phyloP scores from a whole-genome alignment of 1,140 invertebrate species.

The Catajapyx aquilonaris region DNA sequence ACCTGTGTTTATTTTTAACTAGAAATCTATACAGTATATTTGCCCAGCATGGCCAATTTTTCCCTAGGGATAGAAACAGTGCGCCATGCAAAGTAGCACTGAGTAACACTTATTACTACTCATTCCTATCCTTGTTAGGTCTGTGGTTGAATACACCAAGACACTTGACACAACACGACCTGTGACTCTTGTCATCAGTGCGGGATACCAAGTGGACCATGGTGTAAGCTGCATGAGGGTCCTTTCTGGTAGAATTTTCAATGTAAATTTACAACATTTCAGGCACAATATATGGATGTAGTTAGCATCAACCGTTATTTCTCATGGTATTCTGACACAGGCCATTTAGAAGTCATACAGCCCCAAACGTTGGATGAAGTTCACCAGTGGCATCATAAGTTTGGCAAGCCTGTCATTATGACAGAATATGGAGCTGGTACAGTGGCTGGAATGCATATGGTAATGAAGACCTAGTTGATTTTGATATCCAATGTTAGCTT shows the following conservation, averaged over 20 bases:
- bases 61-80: no score
- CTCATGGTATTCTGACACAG: conserved; percentile 37
- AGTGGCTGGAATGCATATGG: conserved; percentile 31
- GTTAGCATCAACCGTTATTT: conserved; percentile 38
- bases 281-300: conserved; percentile 31
- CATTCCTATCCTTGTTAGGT: no score
- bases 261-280: no score
- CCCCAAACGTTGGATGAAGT: conserved; percentile 26
- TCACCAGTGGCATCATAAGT: conserved; percentile 23
- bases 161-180: conserved; percentile 2
- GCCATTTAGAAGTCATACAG: conserved; percentile 27
- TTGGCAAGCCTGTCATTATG: conserved; percentile 32
- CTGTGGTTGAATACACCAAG: background rate
- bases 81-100: no score
- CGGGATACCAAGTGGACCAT: background rate
- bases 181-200: background rate
- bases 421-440: conserved; percentile 42
- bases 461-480: conserved; percentile 12
- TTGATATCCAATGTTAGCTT: background rate
- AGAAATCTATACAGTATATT: no score
- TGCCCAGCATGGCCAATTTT: no score
- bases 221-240: no score
- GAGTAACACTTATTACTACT: no score
- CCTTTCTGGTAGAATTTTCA: no score
- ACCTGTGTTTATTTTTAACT: no score